These are phyloP conservation scores for Centrocercus urophasianus DNA, from an alignment of 2,113 vertebrate genomes.

Conservation along the genomic window DNA sequence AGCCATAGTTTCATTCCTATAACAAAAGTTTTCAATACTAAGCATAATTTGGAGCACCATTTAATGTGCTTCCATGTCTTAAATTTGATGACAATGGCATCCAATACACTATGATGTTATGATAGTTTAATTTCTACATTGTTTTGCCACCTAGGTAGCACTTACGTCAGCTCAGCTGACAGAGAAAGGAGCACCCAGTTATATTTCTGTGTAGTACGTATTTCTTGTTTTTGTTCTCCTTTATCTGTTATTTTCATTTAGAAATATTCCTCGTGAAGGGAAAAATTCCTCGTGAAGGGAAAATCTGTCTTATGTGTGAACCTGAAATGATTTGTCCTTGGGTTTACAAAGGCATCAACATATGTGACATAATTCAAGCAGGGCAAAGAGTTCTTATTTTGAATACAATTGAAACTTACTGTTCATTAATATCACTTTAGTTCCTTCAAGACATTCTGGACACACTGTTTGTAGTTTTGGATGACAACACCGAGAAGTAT, in stretches of 20 bases:
- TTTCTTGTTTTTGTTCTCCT: background rate
- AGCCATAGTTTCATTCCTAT: background rate
- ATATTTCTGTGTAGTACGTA: background rate
- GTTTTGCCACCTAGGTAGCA: background rate
- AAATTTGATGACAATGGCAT: background rate
- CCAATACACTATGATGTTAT: background rate
- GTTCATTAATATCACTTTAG: conserved; percentile 74
- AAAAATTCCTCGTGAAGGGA: background rate
- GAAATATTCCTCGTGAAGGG: background rate
- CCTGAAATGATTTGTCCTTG: background rate
- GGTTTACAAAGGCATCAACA: background rate
- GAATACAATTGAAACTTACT: background rate
- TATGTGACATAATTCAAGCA: background rate
- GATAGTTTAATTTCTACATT: background rate
- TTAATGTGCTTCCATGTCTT: background rate
- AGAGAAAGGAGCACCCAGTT: background rate
- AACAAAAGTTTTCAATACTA: background rate
- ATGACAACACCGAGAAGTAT: conserved; percentile 97
- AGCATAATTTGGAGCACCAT: background rate
- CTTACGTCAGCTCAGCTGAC: background rate
- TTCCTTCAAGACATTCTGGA: conserved; percentile 95
- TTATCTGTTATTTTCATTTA: background rate
- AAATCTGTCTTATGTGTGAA: background rate
- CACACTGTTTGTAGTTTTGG: conserved; percentile 93
- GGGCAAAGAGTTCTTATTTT: background rate